Percentiles rank a stretch among this genome's conserved stretches.
Conservation (phyloP, 1,140 invertebrate species). For the Acromyrmex heyeri region DNA sequence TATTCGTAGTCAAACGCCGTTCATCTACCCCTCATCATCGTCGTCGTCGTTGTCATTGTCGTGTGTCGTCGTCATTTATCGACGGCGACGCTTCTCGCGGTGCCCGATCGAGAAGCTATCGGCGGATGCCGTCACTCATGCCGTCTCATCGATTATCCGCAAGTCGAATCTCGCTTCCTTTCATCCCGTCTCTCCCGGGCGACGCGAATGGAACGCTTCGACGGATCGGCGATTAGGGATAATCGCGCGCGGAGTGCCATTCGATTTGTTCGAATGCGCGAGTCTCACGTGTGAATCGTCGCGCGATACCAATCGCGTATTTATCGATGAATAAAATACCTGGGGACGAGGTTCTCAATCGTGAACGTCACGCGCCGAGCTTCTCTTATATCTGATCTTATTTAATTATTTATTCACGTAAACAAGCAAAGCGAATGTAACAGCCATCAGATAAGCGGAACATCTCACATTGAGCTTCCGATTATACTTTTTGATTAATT, state of each 20-base stretch:
- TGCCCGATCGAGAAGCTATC: conserved; percentile 43
- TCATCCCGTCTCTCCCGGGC: conserved; percentile 18
- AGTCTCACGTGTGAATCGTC: conserved; percentile 27
- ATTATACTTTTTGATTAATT: neutral
- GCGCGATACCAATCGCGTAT: conserved; percentile 46
- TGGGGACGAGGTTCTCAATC: conserved; percentile 2
- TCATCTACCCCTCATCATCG: conserved; percentile 73
- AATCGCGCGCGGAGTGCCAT: conserved; percentile 48
- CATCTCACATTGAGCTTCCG: neutral
- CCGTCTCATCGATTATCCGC: conserved; percentile 61
- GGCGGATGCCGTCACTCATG: conserved; percentile 33
- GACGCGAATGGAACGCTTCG: conserved; percentile 33
- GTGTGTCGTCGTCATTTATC: conserved; percentile 45
- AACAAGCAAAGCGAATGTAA: neutral
- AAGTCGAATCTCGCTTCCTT: conserved; percentile 55
- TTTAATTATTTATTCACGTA: conserved; percentile 22
- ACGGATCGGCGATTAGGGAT: conserved; percentile 54
- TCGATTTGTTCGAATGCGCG: conserved; percentile 29
- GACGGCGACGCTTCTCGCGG: conserved; percentile 25
- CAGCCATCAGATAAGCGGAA: neutral
- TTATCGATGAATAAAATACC: conserved; percentile 49
- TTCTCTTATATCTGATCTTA: neutral
- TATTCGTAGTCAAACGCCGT: conserved; percentile 67
- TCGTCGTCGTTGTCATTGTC: conserved; percentile 68
- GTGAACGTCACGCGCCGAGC: neutral